phyloP scores from a whole-genome alignment of 2,797 vertebrate species.

The Poeciliopsis presidionis region DNA sequence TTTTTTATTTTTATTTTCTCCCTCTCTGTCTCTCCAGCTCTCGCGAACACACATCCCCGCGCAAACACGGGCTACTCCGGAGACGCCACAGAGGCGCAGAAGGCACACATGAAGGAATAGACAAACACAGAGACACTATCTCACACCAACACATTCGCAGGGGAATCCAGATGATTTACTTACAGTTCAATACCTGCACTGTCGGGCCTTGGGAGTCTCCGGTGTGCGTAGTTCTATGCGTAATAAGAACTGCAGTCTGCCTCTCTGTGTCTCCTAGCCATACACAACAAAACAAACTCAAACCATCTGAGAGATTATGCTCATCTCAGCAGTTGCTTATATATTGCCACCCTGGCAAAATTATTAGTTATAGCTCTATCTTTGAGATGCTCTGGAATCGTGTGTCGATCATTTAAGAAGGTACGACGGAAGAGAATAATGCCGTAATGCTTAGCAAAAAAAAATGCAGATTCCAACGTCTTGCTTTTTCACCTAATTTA shows the following conservation, averaged over 20 bases:
- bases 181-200: conserved; percentile 56
- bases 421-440: background rate
- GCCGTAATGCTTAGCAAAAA: conserved; percentile 5
- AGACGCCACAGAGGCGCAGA: conserved; percentile 51
- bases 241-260: conserved; percentile 44
- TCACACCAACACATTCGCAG: conserved; percentile 22
- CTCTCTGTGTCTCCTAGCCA: conserved; percentile 28
- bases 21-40: conserved; percentile 5
- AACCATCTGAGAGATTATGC: conserved; percentile 53
- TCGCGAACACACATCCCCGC: conserved; percentile 15
- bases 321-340: conserved; percentile 43
- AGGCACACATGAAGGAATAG: conserved; percentile 37
- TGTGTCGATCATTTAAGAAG: conserved; percentile 9
- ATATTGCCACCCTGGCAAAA: conserved; percentile 35
- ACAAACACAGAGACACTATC: conserved; percentile 27
- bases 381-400: conserved; percentile 29
- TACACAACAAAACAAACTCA: conserved; percentile 34
- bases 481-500: background rate
- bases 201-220: conserved; percentile 50
- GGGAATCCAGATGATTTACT: conserved; percentile 66
- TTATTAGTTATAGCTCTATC: conserved; percentile 23
- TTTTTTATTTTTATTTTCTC: background rate
- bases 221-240: conserved; percentile 63
- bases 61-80: conserved; percentile 51
- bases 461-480: background rate